phyloP scores from a whole-genome alignment of 2,888 invertebrate species.

The Morinoia aosen region DNA sequence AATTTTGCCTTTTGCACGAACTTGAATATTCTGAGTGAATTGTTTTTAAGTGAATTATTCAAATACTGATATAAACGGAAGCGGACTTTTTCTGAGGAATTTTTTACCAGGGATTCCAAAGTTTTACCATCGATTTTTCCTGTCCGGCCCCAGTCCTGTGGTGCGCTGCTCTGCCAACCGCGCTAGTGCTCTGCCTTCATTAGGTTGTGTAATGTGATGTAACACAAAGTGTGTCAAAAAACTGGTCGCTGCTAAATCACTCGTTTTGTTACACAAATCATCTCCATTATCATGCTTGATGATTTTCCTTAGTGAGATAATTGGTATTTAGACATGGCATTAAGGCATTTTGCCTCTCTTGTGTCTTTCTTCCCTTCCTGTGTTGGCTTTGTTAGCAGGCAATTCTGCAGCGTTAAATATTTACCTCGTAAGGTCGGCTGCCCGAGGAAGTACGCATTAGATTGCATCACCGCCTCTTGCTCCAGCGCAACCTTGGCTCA shows the following conservation, averaged over 20 bases:
- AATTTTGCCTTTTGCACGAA: no score
- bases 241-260: not conserved
- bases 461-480: conserved; percentile 2
- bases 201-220: conserved; percentile 12
- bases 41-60: no score
- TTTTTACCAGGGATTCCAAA: not conserved
- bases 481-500: not conserved
- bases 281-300: not conserved
- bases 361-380: not conserved
- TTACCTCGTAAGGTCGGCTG: not conserved
- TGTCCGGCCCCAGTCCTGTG: not conserved
- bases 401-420: not conserved
- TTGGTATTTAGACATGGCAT: not conserved
- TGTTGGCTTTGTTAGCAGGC: not conserved
- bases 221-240: not conserved
- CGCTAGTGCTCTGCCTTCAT: not conserved
- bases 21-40: no score
- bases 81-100: not conserved
- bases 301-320: not conserved
- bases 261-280: not conserved
- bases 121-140: not conserved
- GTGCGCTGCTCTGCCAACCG: not conserved
- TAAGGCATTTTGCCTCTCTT: not conserved
- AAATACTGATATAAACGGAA: no score
- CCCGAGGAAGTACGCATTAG: not conserved